phyloP scores from a whole-genome alignment of 2,888 invertebrate genomes.

The Eubasilissa splendida region DNA sequence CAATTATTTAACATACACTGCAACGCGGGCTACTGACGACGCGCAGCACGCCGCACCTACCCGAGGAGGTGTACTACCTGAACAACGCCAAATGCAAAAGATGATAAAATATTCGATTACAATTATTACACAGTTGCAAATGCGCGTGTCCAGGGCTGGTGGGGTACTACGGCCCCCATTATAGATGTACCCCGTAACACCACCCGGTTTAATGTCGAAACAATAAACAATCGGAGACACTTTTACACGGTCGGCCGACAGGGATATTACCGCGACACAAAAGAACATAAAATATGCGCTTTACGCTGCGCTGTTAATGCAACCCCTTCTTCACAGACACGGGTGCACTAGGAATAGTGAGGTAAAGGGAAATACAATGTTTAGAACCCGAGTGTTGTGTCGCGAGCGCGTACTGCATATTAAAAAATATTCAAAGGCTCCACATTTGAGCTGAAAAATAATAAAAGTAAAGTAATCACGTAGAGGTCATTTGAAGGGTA shows the following conservation, averaged over 20 bases:
- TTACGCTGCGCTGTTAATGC: conserved; percentile 6
- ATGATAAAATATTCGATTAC: too few species aligned
- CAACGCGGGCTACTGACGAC: too few species aligned
- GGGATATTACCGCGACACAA: conserved; percentile 9
- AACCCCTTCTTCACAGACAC: background rate
- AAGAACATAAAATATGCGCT: conserved; percentile 18
- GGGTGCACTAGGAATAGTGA: background rate
- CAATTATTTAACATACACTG: conserved; percentile 32
- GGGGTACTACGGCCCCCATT: background rate
- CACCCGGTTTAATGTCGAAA: background rate
- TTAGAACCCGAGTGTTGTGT: background rate
- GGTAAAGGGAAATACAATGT: background rate
- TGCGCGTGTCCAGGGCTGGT: too few species aligned
- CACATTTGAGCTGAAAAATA: too few species aligned
- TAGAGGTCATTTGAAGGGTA: too few species aligned
- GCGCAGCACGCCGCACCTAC: too few species aligned
- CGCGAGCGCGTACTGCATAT: background rate
- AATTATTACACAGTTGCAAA: too few species aligned
- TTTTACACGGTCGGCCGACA: conserved; percentile 2
- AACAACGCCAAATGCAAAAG: too few species aligned
- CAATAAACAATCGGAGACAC: conserved; percentile 3
- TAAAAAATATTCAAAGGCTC: background rate
- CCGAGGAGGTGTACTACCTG: too few species aligned
- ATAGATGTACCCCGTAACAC: background rate
- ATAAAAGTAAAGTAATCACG: too few species aligned